These are phyloP conservation scores for Atta cephalotes DNA, from an alignment of 1,140 invertebrate species.

Conservation along the genomic window DNA sequence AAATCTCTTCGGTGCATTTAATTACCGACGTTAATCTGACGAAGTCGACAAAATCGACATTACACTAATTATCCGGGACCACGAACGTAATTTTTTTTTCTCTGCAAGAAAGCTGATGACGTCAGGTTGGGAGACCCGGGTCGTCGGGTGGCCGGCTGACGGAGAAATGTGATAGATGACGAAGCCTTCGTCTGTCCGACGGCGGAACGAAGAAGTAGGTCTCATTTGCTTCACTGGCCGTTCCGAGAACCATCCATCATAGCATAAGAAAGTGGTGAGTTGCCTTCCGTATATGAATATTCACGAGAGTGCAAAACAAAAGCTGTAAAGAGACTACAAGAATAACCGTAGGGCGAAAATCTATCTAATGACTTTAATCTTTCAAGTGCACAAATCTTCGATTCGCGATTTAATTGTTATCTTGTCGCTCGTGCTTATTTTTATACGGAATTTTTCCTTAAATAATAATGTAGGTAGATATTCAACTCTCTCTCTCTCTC, in stretches of 20 bases:
- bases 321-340: conserved; percentile 4
- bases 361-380: conserved; percentile 41
- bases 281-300: conserved; percentile 72
- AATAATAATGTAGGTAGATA: background rate
- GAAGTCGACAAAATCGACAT: conserved; percentile 17
- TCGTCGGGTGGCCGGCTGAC: conserved; percentile 51
- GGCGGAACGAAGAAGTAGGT: conserved; percentile 68
- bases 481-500: no score
- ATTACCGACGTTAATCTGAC: background rate
- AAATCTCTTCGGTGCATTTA: conserved; percentile 23
- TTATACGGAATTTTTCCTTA: background rate
- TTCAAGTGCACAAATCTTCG: background rate
- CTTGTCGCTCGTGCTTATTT: background rate
- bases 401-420: background rate
- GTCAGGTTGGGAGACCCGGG: background rate
- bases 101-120: background rate
- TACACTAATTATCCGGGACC: background rate
- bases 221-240: conserved; percentile 60
- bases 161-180: conserved; percentile 73
- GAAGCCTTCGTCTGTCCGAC: conserved; percentile 62
- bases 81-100: background rate
- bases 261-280: conserved; percentile 70
- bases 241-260: conserved; percentile 75
- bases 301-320: conserved; percentile 66
- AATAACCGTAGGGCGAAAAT: background rate